Evolutionary conservation across 1,140 invertebrate species (phyloP).

Genomic region (Pristionchus pacificus): DNA sequence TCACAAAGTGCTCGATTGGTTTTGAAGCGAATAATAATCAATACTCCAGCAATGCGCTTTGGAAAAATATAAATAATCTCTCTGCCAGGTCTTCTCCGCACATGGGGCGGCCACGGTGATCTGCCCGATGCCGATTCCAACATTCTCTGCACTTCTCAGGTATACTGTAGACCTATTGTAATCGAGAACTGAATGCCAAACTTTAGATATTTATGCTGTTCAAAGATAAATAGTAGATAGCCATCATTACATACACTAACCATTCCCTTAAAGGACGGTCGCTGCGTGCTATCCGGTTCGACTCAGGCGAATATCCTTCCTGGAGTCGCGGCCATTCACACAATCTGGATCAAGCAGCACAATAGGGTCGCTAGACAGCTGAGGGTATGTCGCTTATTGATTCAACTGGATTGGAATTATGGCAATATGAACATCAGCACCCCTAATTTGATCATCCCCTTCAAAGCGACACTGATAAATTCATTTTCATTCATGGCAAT

Average conservation of each 20-base stretch:
- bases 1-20: too few relatives aligned
- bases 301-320: conserved; percentile 81
- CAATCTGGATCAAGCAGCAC: conserved; percentile 77
- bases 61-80: too few relatives aligned
- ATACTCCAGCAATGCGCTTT: too few relatives aligned
- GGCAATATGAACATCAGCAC: neutral
- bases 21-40: too few relatives aligned
- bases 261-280: conserved; percentile 17
- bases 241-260: too few relatives aligned
- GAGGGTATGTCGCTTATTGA: conserved; percentile 30
- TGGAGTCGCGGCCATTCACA: conserved; percentile 78
- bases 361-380: conserved; percentile 45
- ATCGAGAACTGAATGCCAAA: too few relatives aligned
- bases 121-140: neutral
- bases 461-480: neutral
- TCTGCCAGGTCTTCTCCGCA: conserved; percentile 10
- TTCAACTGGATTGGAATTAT: conserved; percentile 14
- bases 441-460: too few relatives aligned
- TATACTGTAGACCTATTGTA: too few relatives aligned
- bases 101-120: neutral
- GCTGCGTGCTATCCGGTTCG: conserved; percentile 61
- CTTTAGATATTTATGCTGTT: too few relatives aligned
- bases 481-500: conserved; percentile 9
- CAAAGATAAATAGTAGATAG: too few relatives aligned
- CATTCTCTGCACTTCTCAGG: conserved; percentile 9